A percentile compares a stretch with the other conserved stretches of the same genome.
Evolutionary conservation across 2,113 vertebrate genomes (phyloP).

Genomic region (Gambusia affinis): DNA sequence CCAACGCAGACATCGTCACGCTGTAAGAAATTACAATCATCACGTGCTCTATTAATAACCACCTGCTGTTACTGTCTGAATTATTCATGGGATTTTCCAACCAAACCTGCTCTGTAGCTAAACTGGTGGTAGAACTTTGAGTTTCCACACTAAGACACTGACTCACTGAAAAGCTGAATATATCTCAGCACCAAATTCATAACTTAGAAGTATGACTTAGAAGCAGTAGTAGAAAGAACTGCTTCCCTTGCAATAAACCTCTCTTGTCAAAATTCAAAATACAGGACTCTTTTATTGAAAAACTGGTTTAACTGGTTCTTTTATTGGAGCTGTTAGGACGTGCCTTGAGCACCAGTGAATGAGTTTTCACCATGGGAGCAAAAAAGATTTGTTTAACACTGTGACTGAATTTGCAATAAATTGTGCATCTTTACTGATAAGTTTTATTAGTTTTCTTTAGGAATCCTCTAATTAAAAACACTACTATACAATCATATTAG

Average conservation of each 20-base stretch:
- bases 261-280: neutral
- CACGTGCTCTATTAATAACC: neutral
- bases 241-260: neutral
- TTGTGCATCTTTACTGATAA: too few species aligned
- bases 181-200: neutral
- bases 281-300: neutral
- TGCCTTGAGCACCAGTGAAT: neutral
- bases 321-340: neutral
- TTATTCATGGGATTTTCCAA: neutral
- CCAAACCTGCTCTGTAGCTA: neutral
- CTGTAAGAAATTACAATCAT: constrained; percentile 80
- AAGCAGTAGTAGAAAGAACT: neutral
- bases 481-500: neutral
- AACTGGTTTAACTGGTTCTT: neutral
- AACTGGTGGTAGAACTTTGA: neutral
- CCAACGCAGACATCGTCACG: constrained; percentile 98
- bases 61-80: neutral
- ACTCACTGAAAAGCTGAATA: neutral
- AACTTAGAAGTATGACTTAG: too few species aligned
- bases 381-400: too few species aligned
- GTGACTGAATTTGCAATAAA: too few species aligned
- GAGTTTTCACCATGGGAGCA: neutral
- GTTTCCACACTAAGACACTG: too few species aligned
- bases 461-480: too few species aligned
- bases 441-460: too few species aligned